Evolutionary conservation across 1,140 invertebrate genomes (phyloP), one percentile per base, ranked within the genome.

Genomic region (Drosophila serrata): DNA sequence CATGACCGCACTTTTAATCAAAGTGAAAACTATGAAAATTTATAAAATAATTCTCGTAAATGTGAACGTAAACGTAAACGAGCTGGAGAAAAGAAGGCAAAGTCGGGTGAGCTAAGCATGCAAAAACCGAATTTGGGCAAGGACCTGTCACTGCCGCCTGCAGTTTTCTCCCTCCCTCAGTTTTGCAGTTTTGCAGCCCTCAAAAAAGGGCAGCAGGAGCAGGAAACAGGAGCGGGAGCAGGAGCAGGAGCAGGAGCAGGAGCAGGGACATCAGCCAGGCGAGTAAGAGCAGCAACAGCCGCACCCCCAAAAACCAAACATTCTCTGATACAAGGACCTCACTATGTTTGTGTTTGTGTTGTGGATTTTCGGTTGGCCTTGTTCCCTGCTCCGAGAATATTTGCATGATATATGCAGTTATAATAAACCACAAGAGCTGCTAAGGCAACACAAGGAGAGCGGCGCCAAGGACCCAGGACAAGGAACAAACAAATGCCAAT

Each of bases 11-110:
- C 84, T 88, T 88, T 88, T 88, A 88, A 88, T 88, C 86, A 88
- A 88, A 88, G 77, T 84, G 80, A 81, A 90, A 88, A 88, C 85
- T 88, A 88, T 88, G 84, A 84, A 90, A 80, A 90, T 88, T 84
- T 90, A 78, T 78, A 82, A 90, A 88, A 90, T 90, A 77, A 84
- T 77, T 90, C 76, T 81, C 46, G 63, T 61, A 82, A 55, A 53
- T 31, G 49, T 53, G 33, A 82, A 61, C 49, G 59, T 61, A 82
- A 53, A 53, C 51, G 51, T 53, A 55, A 82, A 62, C 76, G 55
- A 81, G 40, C 19, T 35, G 46, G 42, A n/a, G 57, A 40, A 43
- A 33, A 59, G 64, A 63, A 58, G 61, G 22, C 6, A 4, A 46
- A 9, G 11, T n/a, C 9, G 27, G 3, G 31, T 37, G 35, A 35